Conservation (phyloP, 2,113 vertebrate genomes). For the Fulmarus glacialis region DNA sequence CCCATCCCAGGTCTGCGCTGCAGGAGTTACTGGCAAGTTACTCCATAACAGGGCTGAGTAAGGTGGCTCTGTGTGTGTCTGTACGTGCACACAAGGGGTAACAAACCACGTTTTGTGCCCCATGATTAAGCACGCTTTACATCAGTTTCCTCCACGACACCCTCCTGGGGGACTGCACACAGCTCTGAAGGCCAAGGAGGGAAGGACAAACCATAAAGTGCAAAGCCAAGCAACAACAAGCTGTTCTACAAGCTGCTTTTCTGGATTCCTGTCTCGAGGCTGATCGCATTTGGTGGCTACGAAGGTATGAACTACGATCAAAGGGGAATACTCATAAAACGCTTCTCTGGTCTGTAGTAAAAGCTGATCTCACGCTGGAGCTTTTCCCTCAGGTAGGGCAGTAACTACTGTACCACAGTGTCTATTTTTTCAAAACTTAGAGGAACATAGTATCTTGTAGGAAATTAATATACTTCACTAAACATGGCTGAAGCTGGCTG, state of each 20-base stretch:
- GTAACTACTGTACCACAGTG: neutral
- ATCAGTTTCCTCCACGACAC: neutral
- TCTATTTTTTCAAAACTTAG: neutral
- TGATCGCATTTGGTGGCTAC: neutral
- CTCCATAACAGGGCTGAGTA: accelerated
- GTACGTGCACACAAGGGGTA: accelerated
- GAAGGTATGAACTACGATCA: neutral
- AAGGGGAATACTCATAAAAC: neutral
- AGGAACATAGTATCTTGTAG: neutral
- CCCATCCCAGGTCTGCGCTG: neutral
- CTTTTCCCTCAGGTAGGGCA: neutral
- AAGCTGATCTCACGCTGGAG: neutral
- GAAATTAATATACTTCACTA: neutral
- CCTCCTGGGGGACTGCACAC: neutral
- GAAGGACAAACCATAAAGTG: neutral
- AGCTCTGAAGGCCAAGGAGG: neutral
- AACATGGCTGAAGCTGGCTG: neutral
- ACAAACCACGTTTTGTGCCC: neutral
- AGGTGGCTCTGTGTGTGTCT: neutral
- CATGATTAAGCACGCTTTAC: neutral
- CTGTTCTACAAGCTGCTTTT: neutral
- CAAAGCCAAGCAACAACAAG: neutral
- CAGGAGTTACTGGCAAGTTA: neutral
- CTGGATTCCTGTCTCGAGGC: neutral
- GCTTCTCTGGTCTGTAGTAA: neutral